Conservation (phyloP, 2,888 invertebrate genomes). For the Lottia gigantea region DNA sequence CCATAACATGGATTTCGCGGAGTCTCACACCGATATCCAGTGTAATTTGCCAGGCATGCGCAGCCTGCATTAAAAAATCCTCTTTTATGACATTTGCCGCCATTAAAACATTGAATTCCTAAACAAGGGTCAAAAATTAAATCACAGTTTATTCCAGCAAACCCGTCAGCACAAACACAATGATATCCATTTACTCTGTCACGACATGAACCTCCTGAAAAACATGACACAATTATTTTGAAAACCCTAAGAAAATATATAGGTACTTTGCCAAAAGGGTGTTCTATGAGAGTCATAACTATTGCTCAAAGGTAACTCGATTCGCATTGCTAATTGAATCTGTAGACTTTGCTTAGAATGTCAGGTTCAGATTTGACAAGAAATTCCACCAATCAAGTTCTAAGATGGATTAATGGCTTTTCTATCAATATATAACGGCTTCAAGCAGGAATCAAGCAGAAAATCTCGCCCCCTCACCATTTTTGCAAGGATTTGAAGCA, state of each 20-base stretch:
- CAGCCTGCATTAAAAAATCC: constrained; percentile 33
- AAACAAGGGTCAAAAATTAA: constrained; percentile 38
- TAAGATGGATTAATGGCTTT: not conserved
- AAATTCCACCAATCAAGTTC: too few relatives aligned
- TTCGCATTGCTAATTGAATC: too few relatives aligned
- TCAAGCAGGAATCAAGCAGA: not conserved
- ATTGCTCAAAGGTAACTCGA: too few relatives aligned
- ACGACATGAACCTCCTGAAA: constrained; percentile 36
- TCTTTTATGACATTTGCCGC: constrained; percentile 37
- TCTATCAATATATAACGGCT: not conserved
- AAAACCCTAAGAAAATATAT: too few relatives aligned
- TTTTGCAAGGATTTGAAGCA: constrained; percentile 41
- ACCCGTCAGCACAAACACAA: constrained; percentile 33
- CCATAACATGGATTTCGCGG: constrained; percentile 37
- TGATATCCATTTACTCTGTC: constrained; percentile 35
- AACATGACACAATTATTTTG: not conserved
- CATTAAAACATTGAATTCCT: constrained; percentile 38
- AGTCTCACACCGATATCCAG: constrained; percentile 44
- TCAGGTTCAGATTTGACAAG: too few relatives aligned
- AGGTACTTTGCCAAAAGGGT: too few relatives aligned
- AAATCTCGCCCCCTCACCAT: constrained; percentile 35
- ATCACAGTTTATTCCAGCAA: constrained; percentile 34
- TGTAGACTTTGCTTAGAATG: too few relatives aligned
- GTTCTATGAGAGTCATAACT: too few relatives aligned
- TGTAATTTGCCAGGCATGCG: constrained; percentile 35